Evolutionary conservation across 2,888 invertebrate genomes (phyloP).

Genomic region (Agriopis leucophaearia): DNA sequence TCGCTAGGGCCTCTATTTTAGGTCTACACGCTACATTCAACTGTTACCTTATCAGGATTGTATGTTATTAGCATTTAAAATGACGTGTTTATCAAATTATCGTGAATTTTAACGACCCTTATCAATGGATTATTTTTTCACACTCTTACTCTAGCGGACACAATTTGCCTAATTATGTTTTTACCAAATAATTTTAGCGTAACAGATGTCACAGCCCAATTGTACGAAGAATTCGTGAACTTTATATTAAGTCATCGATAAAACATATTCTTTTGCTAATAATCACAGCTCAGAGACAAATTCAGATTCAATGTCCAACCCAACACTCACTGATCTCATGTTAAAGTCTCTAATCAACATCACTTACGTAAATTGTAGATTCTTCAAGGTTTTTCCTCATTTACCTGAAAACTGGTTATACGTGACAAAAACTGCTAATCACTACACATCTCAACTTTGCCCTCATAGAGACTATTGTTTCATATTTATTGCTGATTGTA

Average conservation of each 20-base stretch:
- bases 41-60: conserved; percentile 16
- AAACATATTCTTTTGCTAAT: neutral
- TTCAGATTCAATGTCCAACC: neutral
- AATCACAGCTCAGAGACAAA: neutral
- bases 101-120: conserved; percentile 40
- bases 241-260: neutral
- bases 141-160: conserved; percentile 17
- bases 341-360: conserved; percentile 39
- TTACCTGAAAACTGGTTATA: conserved; percentile 52
- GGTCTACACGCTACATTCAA: conserved; percentile 12
- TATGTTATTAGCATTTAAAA: conserved; percentile 27
- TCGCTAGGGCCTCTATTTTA: conserved; percentile 29
- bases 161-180: conserved; percentile 10
- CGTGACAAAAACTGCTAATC: conserved; percentile 47
- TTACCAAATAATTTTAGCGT: neutral
- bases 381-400: conserved; percentile 66
- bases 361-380: conserved; percentile 47
- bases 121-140: conserved; percentile 38
- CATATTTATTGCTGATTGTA: conserved; percentile 22
- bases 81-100: conserved; percentile 34
- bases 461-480: conserved; percentile 39
- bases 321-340: conserved; percentile 4
- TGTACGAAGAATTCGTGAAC: neutral
- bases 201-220: neutral
- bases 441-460: conserved; percentile 42